Evolutionary conservation across 2,797 vertebrate genomes (phyloP), one percentile per base, ranked within the genome.

Genomic region (Pseudochirops cupreus): DNA sequence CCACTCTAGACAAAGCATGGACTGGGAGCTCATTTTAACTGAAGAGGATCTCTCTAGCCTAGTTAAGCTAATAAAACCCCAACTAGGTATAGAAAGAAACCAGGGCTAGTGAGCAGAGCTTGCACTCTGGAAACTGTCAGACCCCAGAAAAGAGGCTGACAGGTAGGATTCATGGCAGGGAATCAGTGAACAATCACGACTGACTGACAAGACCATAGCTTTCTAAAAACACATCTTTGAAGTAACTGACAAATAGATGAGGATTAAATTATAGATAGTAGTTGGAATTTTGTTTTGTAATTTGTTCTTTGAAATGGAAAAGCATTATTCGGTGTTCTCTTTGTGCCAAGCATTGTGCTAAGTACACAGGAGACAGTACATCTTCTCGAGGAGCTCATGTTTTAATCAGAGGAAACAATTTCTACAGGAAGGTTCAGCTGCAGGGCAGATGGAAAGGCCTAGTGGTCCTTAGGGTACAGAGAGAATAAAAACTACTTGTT

Each of bases 1-100:
- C 93, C 91, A 90, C 96, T 97, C 93, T 57, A 56, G 95, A 91
- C 93, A 93, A 95, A 93, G 91, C 59, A 92, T 28, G 91, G 58
- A 54, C 50, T 18, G 92, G 94, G 94, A 93, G 92, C 96, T 97
- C 94, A 90, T 97, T 96, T 95, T 97, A 95, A 95, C 93, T 96
- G 95, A 91, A 95, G 95, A 91, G 87, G 94, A 92, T 90, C 94
- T 93, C 89, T 62, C 74, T 52, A 96, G 58, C 96, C 95, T 96
- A 92, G 95, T 97, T 97, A 95, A 95, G 90, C 54, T 97, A 97
- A 97, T 94, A 93, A 97, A 93, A 93, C 56, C 92, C 95, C 97
- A 95, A 96, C 97, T 96, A 89, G 96, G 91, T 97, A 97, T 95
- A 91, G 90, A 94, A 97, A 95, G 92, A 93, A 93, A 56, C 10